Percentiles rank a stretch among this genome's conserved stretches.
Evolutionary conservation across 2,888 invertebrate genomes (phyloP).

Genomic region (Willowsia nigromaculata): DNA sequence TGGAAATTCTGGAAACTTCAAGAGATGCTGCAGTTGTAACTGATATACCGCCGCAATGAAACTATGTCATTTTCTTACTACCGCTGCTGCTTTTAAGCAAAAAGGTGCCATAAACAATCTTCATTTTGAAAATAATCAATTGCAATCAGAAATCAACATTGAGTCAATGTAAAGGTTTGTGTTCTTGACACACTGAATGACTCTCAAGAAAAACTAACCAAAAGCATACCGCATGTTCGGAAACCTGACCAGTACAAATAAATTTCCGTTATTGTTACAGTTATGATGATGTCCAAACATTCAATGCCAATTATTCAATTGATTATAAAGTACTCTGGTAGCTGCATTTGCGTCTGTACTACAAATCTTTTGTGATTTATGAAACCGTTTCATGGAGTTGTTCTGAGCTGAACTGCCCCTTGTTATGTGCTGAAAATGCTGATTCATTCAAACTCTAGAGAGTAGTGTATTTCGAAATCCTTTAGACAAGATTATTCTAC

Average conservation of each 20-base stretch:
- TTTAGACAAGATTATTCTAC: no score
- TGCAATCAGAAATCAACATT: no score
- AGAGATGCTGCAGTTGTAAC: neutral
- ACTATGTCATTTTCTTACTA: constrained; percentile 11
- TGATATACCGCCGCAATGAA: neutral
- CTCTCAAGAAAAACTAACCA: neutral
- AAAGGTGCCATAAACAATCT: neutral
- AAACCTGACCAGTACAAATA: constrained; percentile 29
- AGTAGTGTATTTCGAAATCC: no score
- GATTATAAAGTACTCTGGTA: neutral
- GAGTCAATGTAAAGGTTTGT: neutral
- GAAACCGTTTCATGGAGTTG: no score
- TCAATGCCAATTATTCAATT: neutral
- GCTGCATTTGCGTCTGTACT: neutral
- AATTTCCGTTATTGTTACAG: neutral
- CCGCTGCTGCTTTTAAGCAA: constrained; percentile 36
- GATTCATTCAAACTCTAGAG: no score
- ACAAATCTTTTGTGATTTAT: no score
- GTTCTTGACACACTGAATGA: neutral
- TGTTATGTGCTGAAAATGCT: no score
- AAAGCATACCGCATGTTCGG: neutral
- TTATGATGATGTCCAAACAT: constrained; percentile 10
- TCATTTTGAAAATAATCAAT: neutral
- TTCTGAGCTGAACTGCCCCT: no score
- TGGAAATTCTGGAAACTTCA: neutral